Percentiles rank a stretch among this genome's conserved stretches.
These are phyloP conservation scores for Drosophila tsacasi DNA, from an alignment of 1,140 invertebrate genomes.

Conservation along the genomic window DNA sequence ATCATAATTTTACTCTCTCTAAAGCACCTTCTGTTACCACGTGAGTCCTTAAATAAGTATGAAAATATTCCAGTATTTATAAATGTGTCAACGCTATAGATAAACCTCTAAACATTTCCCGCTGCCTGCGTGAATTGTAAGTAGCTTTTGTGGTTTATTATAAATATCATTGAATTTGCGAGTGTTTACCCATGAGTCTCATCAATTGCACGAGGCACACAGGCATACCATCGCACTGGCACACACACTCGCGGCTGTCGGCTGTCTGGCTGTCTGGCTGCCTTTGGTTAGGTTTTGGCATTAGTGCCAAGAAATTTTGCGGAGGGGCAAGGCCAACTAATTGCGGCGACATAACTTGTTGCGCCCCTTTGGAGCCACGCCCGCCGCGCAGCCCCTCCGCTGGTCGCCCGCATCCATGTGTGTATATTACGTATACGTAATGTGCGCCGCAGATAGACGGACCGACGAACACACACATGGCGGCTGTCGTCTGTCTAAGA, in stretches of 20 bases:
- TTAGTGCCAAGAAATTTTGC: constrained; percentile 79
- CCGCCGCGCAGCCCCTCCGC: constrained; percentile 8
- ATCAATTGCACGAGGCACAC: constrained; percentile 65
- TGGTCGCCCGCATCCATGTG: constrained; percentile 19
- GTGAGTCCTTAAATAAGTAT: not conserved
- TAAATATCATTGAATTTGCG: constrained; percentile 63
- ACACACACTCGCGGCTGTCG: constrained; percentile 24
- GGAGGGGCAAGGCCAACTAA: constrained; percentile 73
- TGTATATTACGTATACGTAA: constrained; percentile 25
- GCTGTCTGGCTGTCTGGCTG: constrained; percentile 53
- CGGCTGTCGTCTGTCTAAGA: constrained; percentile 70
- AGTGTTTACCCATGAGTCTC: constrained; percentile 42
- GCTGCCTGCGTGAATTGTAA: constrained; percentile 7
- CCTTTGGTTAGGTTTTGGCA: constrained; percentile 78
- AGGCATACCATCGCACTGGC: constrained; percentile 15
- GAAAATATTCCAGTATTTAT: not conserved
- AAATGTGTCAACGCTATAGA: not conserved
- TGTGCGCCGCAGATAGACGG: constrained; percentile 44
- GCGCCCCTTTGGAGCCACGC: constrained; percentile 56
- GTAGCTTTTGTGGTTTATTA: constrained; percentile 49
- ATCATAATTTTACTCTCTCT: no score
- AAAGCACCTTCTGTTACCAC: not conserved
- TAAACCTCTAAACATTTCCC: constrained; percentile 7
- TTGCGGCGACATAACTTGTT: constrained; percentile 81
- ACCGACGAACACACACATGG: constrained; percentile 46